Percentiles rank a stretch among this genome's conserved stretches.
These are phyloP conservation scores for Lithophane socia DNA, from an alignment of 2,888 invertebrate species.

Conservation along the genomic window DNA sequence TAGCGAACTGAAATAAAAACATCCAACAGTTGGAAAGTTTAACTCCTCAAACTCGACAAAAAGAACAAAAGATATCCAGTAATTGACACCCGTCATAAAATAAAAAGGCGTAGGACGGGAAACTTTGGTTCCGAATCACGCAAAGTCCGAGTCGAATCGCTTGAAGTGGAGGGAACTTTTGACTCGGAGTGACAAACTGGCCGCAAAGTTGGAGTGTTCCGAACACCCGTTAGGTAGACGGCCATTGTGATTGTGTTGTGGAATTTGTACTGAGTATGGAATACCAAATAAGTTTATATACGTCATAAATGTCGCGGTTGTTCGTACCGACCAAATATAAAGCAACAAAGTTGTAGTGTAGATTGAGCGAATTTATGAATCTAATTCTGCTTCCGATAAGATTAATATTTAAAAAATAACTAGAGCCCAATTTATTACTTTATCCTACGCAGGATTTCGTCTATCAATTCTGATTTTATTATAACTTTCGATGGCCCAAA, in stretches of 20 bases:
- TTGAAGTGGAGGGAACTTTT: conserved; percentile 74
- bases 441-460: neutral
- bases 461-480: neutral
- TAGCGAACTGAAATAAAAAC: conserved; percentile 64
- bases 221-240: conserved; percentile 67
- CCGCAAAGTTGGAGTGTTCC: conserved; percentile 69
- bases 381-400: neutral
- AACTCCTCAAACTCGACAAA: conserved; percentile 66
- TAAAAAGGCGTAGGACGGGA: conserved; percentile 68
- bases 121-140: conserved; percentile 73
- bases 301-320: conserved; percentile 46
- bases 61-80: conserved; percentile 74
- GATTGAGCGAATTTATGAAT: neutral
- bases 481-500: neutral
- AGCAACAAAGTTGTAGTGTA: conserved; percentile 16
- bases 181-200: conserved; percentile 78
- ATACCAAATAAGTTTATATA: conserved; percentile 47
- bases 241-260: conserved; percentile 57
- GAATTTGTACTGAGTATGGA: conserved; percentile 54
- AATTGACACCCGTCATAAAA: conserved; percentile 79
- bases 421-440: neutral
- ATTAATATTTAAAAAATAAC: neutral
- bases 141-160: conserved; percentile 67
- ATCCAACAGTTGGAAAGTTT: conserved; percentile 61
- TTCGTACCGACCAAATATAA: conserved; percentile 29